Percentiles rank a stretch among this genome's conserved stretches.
phyloP scores from a whole-genome alignment of 2,888 invertebrate species.

The Rhorus exstirpatorius region DNA sequence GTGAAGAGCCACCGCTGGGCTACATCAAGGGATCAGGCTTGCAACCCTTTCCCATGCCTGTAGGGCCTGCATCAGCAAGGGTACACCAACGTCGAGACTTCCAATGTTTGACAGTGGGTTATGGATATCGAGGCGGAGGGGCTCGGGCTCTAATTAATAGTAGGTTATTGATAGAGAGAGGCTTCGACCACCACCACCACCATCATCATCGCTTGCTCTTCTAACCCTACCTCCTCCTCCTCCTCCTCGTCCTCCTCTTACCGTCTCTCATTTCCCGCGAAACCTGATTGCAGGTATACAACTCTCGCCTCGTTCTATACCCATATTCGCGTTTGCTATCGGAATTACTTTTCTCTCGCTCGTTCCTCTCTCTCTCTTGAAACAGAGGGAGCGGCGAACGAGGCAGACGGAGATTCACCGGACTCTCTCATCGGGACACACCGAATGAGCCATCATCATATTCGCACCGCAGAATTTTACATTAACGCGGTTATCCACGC shows the following conservation, averaged over 20 bases:
- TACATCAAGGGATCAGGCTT: constrained; percentile 54
- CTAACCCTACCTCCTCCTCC: constrained; percentile 29
- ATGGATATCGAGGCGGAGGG: constrained; percentile 65
- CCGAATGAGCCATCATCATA: too few species aligned
- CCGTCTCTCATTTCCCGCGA: constrained; percentile 4
- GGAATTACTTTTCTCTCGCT: constrained; percentile 40
- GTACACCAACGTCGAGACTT: constrained; percentile 35
- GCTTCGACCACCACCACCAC: constrained; percentile 56
- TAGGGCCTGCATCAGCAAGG: constrained; percentile 61
- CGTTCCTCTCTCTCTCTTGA: constrained; percentile 5
- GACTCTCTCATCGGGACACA: too few species aligned
- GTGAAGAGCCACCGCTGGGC: constrained; percentile 44
- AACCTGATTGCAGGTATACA: constrained; percentile 70
- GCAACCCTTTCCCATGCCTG: constrained; percentile 21
- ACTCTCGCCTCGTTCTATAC: constrained; percentile 61
- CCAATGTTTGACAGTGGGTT: constrained; percentile 75
- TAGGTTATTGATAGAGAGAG: constrained; percentile 70
- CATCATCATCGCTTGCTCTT: constrained; percentile 32
- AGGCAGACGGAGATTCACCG: neutral
- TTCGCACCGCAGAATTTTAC: too few species aligned
- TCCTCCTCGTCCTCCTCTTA: neutral
- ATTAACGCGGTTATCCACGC: too few species aligned
- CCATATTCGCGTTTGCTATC: constrained; percentile 3
- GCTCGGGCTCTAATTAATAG: constrained; percentile 74
- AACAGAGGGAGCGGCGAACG: neutral